Conservation (phyloP, 30 jellyfish, hydroid and myxozoan genomes). For the Phacellophora camtschatica region DNA sequence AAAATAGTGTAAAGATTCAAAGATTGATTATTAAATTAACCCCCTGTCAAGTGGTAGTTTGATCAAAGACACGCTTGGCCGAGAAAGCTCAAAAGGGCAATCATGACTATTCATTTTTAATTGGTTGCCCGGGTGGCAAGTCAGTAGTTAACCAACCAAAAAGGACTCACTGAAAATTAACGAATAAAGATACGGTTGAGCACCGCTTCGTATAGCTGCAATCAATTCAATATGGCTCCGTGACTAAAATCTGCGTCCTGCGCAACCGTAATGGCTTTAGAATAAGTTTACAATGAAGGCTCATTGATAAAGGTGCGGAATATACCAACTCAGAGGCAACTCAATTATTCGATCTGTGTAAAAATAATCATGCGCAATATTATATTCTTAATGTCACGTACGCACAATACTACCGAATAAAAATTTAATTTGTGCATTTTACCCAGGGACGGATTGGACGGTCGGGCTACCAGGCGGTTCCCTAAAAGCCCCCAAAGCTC, state of each 20-base stretch:
- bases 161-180: slow-evolving; percentile 21
- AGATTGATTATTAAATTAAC: background rate
- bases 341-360: too few species aligned
- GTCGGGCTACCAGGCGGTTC: too few species aligned
- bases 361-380: too few species aligned
- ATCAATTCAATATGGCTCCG: slow-evolving; percentile 10
- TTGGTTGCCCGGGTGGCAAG: slow-evolving; percentile 78
- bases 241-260: background rate
- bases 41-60: slow-evolving; percentile 44
- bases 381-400: too few species aligned
- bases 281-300: too few species aligned
- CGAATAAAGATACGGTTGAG: background rate
- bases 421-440: too few species aligned
- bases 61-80: slow-evolving; percentile 39
- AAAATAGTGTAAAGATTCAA: too few species aligned
- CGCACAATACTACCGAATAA: too few species aligned
- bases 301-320: too few species aligned
- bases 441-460: too few species aligned
- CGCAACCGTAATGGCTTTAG: slow-evolving; percentile 21
- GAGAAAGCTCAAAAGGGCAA: slow-evolving; percentile 67
- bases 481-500: too few species aligned
- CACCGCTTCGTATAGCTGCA: background rate
- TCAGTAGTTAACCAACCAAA: slow-evolving; percentile 59
- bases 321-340: too few species aligned
- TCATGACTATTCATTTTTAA: slow-evolving; percentile 61